Evolutionary conservation across 2,113 vertebrate species (phyloP).

Genomic region (Plestiodon gilberti): DNA sequence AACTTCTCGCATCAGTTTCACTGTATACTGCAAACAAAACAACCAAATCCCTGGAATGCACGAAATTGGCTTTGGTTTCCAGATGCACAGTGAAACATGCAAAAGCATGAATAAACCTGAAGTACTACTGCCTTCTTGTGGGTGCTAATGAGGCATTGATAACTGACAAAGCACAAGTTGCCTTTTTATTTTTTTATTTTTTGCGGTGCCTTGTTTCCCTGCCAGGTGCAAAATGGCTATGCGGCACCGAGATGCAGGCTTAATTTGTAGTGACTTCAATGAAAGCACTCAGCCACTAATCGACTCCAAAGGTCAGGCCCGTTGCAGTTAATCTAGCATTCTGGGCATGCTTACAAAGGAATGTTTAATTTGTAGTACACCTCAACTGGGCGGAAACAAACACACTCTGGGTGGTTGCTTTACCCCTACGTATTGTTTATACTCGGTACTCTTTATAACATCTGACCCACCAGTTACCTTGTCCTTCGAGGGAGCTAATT

Average conservation of each 20-base stretch:
- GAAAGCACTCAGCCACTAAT: neutral
- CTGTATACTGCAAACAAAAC: slow-evolving; percentile 11
- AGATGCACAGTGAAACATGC: neutral
- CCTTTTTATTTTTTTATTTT: too few species aligned
- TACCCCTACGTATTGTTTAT: slow-evolving; percentile 12
- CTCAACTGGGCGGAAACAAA: slow-evolving; percentile 7
- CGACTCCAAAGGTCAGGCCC: neutral
- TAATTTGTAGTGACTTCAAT: neutral
- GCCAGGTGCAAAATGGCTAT: neutral
- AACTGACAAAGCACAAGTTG: slow-evolving; percentile 1
- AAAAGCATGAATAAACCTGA: slow-evolving; percentile 14
- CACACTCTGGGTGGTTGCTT: neutral
- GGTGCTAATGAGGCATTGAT: slow-evolving; percentile 20
- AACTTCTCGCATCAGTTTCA: neutral
- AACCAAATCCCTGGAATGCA: slow-evolving; percentile 17
- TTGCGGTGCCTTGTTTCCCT: slow-evolving; percentile 2
- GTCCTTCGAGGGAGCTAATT: slow-evolving; percentile 11
- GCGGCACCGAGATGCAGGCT: neutral
- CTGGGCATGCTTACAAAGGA: slow-evolving; percentile 8
- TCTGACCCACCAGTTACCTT: slow-evolving; percentile 24
- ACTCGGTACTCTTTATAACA: neutral
- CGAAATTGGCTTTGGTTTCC: slow-evolving; percentile 17
- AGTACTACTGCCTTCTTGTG: slow-evolving; percentile 16
- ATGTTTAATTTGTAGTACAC: slow-evolving; percentile 11
- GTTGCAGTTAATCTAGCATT: slow-evolving; percentile 24